These are phyloP conservation scores for Formica exsecta DNA, from an alignment of 1,140 invertebrate genomes.

Conservation along the genomic window DNA sequence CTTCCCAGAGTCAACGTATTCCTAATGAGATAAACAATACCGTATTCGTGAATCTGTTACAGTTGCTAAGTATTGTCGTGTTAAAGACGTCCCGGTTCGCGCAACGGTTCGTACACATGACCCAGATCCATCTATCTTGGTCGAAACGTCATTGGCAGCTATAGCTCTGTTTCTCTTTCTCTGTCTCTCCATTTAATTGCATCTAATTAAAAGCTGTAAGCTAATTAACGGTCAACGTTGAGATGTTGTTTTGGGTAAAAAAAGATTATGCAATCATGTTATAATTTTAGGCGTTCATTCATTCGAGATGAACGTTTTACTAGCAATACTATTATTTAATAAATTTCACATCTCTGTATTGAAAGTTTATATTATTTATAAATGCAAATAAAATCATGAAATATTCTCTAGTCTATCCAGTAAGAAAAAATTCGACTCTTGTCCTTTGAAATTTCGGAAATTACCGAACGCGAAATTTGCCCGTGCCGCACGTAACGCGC, in stretches of 20 bases:
- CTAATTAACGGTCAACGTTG: slow-evolving; percentile 19
- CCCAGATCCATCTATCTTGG: slow-evolving; percentile 40
- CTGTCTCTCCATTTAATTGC: slow-evolving; percentile 34
- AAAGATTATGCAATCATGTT: background rate
- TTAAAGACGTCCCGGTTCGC: slow-evolving; percentile 57
- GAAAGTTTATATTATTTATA: background rate
- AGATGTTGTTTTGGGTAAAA: background rate
- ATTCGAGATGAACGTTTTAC: background rate
- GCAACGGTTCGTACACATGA: slow-evolving; percentile 37
- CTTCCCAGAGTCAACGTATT: slow-evolving; percentile 68
- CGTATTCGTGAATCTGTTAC: slow-evolving; percentile 52
- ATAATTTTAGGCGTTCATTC: background rate
- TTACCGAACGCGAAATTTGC: no score
- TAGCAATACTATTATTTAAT: background rate
- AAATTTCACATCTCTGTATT: background rate
- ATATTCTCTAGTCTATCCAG: no score
- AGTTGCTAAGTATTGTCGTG: slow-evolving; percentile 58
- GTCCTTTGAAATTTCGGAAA: no score
- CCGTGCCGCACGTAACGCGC: no score
- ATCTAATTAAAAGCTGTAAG: slow-evolving; percentile 46
- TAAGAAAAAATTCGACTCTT: no score
- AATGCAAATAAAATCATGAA: no score
- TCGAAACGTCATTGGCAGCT: slow-evolving; percentile 59
- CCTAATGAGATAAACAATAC: slow-evolving; percentile 73
- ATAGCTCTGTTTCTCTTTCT: slow-evolving; percentile 17